Conservation (phyloP, 2,888 invertebrate genomes). For the Ernsta delagoae region DNA sequence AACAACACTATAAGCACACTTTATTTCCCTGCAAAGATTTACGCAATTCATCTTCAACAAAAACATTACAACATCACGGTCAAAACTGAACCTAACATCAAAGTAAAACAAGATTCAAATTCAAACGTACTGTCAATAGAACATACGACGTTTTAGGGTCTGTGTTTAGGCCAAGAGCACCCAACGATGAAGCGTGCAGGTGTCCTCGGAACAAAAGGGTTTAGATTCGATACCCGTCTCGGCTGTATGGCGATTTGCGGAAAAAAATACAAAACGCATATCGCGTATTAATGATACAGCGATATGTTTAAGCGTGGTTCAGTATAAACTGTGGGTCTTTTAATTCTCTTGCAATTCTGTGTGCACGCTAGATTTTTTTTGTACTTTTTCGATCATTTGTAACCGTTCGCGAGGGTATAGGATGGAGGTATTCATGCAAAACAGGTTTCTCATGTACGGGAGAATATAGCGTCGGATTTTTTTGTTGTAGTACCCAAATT, state of each 20-base stretch:
- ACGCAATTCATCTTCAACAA: slow-evolving; percentile 54
- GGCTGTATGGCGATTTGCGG: slow-evolving; percentile 64
- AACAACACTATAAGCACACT: slow-evolving; percentile 50
- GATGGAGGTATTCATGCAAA: slow-evolving; percentile 11
- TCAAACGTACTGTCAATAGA: not conserved
- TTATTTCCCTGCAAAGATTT: slow-evolving; percentile 62
- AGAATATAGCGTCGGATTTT: not conserved
- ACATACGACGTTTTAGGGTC: slow-evolving; percentile 56
- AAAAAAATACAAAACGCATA: slow-evolving; percentile 46
- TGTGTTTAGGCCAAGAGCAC: slow-evolving; percentile 68
- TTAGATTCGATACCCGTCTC: slow-evolving; percentile 70
- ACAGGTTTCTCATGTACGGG: not conserved
- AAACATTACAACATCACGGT: slow-evolving; percentile 23
- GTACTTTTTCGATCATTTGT: slow-evolving; percentile 28
- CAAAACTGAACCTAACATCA: slow-evolving; percentile 34
- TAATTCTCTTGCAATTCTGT: slow-evolving; percentile 28
- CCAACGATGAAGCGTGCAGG: slow-evolving; percentile 77
- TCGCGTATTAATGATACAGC: slow-evolving; percentile 46
- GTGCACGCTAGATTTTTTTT: slow-evolving; percentile 11
- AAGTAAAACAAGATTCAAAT: slow-evolving; percentile 14
- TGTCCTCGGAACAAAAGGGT: slow-evolving; percentile 76
- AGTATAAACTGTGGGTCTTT: slow-evolving; percentile 30
- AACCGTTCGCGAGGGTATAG: slow-evolving; percentile 15
- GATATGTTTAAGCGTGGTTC: slow-evolving; percentile 41
- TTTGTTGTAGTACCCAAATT: too few species aligned